Evolutionary conservation across 2,888 invertebrate species (phyloP), one percentile per base, ranked within the genome.

Genomic region (Heteropelma amictum): DNA sequence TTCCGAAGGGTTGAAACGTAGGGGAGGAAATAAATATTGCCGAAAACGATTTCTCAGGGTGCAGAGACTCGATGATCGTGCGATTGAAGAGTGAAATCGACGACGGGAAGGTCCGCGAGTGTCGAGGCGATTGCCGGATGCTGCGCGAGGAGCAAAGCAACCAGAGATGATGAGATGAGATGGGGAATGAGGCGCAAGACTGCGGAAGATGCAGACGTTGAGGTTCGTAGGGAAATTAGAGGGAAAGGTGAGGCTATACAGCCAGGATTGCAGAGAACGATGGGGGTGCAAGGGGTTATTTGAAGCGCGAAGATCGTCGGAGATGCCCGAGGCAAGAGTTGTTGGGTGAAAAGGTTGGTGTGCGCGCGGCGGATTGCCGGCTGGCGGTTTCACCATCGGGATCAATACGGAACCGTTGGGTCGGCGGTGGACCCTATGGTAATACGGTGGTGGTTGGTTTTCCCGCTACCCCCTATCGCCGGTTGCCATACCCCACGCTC

Each of bases 271-370:
- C 23, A 14, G 35, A 10, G 35, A 14, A 26, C 21, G 14, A 17
- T 26, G 21, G 65, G 35, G 28, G 53, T 23, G 85, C 82, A 83
- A 85, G 84, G 61, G 71, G 84, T 84, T 87, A 84, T 78, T 61
- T 35, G n/a, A 30, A n/a, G 19, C 80, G 83, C 86, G 87, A 87
- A 86, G 87, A 86, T 86, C 82, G 83, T 81, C 86, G 85, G 86
- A 86, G 86, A 86, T 86, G 81, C 80, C 85, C 85, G 84, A 85
- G 82, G 67, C 53, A 45, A 47, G 42, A 54, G 51, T 40, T 38
- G 51, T 51, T 64, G 38, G 23, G 10, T 14, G 56, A 21, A 51
- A n/a, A 26, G 51, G 63, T 38, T 5, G 63, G 49, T 51, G n/a
- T 64, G 49, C 63, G 86, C 86, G 85, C 86, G 84, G 85, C 84